Evolutionary conservation across 2,797 vertebrate species (phyloP).

Genomic region (Dendrocincla tyrannina): DNA sequence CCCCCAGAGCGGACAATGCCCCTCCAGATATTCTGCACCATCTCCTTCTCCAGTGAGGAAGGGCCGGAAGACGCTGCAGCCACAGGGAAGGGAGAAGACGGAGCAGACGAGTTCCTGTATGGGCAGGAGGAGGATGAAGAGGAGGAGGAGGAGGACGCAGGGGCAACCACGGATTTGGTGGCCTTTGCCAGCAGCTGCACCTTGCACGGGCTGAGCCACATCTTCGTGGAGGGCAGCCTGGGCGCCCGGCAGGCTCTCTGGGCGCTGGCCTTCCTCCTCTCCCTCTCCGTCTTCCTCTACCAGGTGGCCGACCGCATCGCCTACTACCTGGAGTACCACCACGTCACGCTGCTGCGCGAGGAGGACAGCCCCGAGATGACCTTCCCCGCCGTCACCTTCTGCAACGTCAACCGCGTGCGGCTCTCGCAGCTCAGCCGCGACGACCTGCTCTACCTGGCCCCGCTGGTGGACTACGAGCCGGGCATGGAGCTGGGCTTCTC

Average conservation of each 20-base stretch:
- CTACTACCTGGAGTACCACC: conserved; percentile 87
- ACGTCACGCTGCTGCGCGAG: conserved; percentile 89
- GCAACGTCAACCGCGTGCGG: conserved; percentile 89
- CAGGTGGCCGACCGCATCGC: conserved; percentile 89
- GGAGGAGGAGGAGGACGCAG: conserved; percentile 30
- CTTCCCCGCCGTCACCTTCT: conserved; percentile 92
- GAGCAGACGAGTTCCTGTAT: background rate
- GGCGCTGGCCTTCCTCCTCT: conserved; percentile 85
- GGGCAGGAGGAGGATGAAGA: conserved; percentile 58
- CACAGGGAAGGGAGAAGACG: background rate
- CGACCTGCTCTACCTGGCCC: conserved; percentile 89
- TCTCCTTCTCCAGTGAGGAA: conserved; percentile 89
- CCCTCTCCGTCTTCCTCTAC: conserved; percentile 86
- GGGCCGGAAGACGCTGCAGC: conserved; percentile 58
- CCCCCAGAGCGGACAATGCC: conserved; percentile 77
- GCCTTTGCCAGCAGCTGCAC: conserved; percentile 87
- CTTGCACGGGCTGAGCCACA: conserved; percentile 90
- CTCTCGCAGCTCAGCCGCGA: conserved; percentile 89
- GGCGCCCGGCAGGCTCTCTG: conserved; percentile 85
- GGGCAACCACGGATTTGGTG: conserved; percentile 76
- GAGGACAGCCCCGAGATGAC: conserved; percentile 79
- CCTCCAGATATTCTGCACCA: conserved; percentile 92
- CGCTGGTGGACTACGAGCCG: conserved; percentile 84
- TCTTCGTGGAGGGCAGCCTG: conserved; percentile 86
- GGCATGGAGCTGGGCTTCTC: conserved; percentile 85